Evolutionary conservation across 1,140 invertebrate species (phyloP).

Genomic region (Maconellicoccus hirsutus): DNA sequence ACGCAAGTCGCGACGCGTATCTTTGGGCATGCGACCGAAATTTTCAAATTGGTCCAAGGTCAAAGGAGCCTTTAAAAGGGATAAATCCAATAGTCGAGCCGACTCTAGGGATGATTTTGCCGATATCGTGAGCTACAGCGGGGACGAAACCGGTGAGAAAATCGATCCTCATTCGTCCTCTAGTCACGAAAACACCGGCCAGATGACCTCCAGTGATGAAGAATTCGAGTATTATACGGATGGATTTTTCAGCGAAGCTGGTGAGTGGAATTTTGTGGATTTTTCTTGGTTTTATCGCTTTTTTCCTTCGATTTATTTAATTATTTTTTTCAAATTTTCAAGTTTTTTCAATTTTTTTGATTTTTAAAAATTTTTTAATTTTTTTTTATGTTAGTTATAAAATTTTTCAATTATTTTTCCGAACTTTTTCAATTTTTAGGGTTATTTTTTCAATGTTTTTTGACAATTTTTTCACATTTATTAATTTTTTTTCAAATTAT

Average conservation of each 20-base stretch:
- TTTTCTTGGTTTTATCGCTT: not conserved
- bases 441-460: no score
- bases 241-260: not conserved
- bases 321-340: no score
- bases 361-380: no score
- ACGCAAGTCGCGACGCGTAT: slow-evolving; percentile 12
- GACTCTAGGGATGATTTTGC: not conserved
- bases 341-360: no score
- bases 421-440: no score
- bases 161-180: not conserved
- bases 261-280: not conserved
- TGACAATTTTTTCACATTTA: no score
- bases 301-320: no score
- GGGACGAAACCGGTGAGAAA: not conserved
- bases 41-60: slow-evolving; percentile 16
- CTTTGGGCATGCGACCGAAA: slow-evolving; percentile 12
- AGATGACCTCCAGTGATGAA: not conserved
- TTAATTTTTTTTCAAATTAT: no score
- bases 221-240: slow-evolving; percentile 1
- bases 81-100: not conserved
- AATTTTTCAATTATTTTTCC: no score
- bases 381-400: no score
- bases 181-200: slow-evolving; percentile 6
- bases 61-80: slow-evolving; percentile 10
- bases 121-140: not conserved